Percentiles rank a stretch among this genome's conserved stretches.
These are phyloP conservation scores for Nyctibius grandis DNA, from an alignment of 2,797 vertebrate species.

Conservation along the genomic window DNA sequence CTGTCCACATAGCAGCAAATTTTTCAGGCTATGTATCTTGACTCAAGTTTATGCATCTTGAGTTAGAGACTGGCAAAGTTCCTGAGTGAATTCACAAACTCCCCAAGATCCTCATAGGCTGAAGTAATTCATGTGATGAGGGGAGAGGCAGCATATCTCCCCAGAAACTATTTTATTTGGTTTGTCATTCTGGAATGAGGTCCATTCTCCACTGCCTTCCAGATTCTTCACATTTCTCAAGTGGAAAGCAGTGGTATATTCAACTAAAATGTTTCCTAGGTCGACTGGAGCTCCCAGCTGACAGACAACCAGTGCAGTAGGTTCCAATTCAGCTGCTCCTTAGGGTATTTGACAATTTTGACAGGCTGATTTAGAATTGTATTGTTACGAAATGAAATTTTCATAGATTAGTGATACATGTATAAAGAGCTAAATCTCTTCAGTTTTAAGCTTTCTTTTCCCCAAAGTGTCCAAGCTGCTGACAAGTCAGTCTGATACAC, in stretches of 20 bases:
- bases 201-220: background rate
- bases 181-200: background rate
- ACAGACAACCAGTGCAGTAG: background rate
- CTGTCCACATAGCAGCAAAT: background rate
- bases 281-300: background rate
- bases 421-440: background rate
- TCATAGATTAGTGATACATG: background rate
- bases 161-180: background rate
- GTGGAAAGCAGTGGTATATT: background rate
- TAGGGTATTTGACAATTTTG: background rate
- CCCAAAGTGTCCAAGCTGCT: background rate
- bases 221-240: background rate
- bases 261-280: background rate
- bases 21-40: background rate
- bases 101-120: background rate
- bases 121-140: background rate
- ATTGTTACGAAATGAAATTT: background rate
- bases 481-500: background rate
- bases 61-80: background rate
- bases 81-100: background rate
- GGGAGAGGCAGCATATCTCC: background rate
- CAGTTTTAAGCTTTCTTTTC: background rate
- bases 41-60: background rate
- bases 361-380: background rate
- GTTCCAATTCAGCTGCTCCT: background rate